Evolutionary conservation across 2,113 vertebrate genomes (phyloP).

Genomic region (Trochalopteron elliotii): DNA sequence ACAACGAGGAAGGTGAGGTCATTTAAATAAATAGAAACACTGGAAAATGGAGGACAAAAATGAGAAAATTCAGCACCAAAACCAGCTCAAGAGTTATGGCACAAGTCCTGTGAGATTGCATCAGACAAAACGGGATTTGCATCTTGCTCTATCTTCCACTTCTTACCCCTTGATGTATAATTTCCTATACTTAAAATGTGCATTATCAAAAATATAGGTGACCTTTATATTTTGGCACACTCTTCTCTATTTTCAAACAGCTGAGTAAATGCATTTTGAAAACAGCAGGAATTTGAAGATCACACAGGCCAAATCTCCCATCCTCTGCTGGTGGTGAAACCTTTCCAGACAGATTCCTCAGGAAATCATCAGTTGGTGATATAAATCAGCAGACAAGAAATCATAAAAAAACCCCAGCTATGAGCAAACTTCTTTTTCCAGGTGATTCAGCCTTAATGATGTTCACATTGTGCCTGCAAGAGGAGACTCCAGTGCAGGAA

Average conservation of each 20-base stretch:
- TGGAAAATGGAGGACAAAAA: background rate
- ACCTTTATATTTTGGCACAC: background rate
- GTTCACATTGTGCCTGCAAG: background rate
- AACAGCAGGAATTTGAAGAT: background rate
- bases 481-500: background rate
- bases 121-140: background rate
- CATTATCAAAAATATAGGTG: background rate
- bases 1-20: background rate
- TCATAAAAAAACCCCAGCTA: background rate
- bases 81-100: background rate
- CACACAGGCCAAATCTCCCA: background rate
- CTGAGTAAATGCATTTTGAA: accelerated
- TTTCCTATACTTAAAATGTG: background rate
- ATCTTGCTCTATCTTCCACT: background rate
- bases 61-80: background rate
- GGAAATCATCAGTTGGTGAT: background rate
- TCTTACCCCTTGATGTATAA: background rate
- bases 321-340: background rate
- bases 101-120: background rate
- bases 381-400: background rate
- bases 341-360: background rate
- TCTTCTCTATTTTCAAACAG: background rate
- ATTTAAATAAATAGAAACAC: background rate
- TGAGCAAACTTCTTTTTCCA: background rate
- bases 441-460: background rate